A percentile compares a stretch with the other conserved stretches of the same genome.
These are phyloP conservation scores for Drosophila borborema DNA, from an alignment of 2,888 invertebrate species.

Conservation along the genomic window DNA sequence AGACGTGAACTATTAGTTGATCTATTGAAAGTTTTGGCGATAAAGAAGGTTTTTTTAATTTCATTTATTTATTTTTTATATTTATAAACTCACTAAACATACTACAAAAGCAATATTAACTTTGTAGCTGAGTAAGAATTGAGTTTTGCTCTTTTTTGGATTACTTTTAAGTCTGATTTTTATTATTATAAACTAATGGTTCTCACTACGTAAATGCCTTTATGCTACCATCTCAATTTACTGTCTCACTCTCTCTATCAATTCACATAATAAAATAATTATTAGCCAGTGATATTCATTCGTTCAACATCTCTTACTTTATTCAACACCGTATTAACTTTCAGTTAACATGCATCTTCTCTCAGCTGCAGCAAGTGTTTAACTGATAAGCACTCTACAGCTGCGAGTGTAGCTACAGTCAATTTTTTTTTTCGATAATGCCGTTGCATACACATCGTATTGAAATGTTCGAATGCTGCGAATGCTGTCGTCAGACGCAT, in stretches of 20 bases:
- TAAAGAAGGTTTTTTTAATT: no score
- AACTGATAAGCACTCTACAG: slow-evolving; percentile 34
- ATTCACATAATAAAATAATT: neutral
- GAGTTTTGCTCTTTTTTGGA: no score
- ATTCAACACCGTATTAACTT: neutral
- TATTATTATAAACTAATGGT: no score
- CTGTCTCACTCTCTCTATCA: neutral
- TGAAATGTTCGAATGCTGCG: slow-evolving; percentile 37
- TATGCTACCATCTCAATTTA: neutral
- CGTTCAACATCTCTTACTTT: neutral
- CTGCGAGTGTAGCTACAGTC: neutral
- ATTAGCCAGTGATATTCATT: neutral
- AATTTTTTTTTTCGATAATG: slow-evolving; percentile 6
- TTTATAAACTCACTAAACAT: no score
- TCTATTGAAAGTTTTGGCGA: neutral
- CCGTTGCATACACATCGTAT: slow-evolving; percentile 5
- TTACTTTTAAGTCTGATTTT: no score
- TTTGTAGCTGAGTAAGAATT: no score
- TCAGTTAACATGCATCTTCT: neutral
- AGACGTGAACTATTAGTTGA: neutral
- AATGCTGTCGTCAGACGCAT: slow-evolving; percentile 19
- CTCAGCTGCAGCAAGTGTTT: neutral
- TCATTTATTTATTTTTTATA: no score
- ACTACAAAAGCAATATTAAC: no score
- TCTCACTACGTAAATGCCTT: no score